Percentiles rank a stretch among this genome's conserved stretches.
phyloP scores from a whole-genome alignment of 2,113 vertebrate species.

The Piaya cayana region DNA sequence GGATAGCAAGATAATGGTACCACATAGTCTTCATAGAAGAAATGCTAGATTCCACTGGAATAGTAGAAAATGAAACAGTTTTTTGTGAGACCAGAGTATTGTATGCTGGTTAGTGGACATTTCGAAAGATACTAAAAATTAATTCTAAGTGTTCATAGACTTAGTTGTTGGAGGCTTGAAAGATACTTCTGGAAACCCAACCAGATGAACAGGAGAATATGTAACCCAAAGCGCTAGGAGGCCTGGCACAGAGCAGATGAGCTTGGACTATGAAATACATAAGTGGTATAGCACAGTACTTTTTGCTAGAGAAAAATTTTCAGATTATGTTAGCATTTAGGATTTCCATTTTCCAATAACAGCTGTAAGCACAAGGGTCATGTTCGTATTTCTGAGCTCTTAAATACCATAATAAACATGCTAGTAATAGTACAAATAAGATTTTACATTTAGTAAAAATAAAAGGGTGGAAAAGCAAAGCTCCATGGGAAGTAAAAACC shows the following conservation, averaged over 20 bases:
- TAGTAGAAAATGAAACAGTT: neutral
- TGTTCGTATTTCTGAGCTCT: neutral
- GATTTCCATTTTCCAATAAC: neutral
- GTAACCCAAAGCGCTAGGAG: neutral
- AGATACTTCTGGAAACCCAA: neutral
- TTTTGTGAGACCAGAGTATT: neutral
- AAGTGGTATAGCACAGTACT: neutral
- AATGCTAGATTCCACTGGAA: neutral
- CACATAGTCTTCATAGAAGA: neutral
- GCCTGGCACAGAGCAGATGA: neutral
- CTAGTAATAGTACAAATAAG: neutral
- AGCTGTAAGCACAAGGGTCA: neutral
- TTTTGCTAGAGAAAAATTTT: neutral
- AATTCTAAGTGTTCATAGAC: neutral
- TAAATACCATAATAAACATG: neutral
- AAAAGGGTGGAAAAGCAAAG: neutral
- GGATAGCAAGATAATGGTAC: neutral
- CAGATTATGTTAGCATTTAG: neutral
- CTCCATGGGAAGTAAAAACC: neutral
- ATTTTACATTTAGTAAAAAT: neutral
- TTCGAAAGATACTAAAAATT: neutral
- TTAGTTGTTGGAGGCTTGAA: neutral
- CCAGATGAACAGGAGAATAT: neutral
- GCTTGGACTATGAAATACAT: neutral
- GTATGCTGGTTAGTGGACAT: neutral